Base-by-base conservation (phyloP, 2,888 invertebrate genomes). In the Teleogryllus oceanicus region DNA sequence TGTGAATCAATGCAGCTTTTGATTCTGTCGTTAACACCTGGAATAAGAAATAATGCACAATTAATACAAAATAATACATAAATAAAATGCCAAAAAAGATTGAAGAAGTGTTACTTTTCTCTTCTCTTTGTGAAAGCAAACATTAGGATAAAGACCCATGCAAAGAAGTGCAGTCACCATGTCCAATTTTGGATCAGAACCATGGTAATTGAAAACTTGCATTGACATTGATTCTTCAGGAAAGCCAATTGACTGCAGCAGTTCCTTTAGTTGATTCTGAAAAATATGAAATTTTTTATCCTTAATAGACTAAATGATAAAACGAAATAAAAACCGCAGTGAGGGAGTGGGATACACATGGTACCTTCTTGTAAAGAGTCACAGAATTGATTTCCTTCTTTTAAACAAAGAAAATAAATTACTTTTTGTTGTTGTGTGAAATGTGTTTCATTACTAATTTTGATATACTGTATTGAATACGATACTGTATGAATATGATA, bases 71-170 rank as follows among this genome's bases (percentile, higher is more conserved):
- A 74, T 74, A 74, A 74, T n/a, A 74, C 18, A 11, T 5, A 74
- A 20, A 20, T 20, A n/a, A 74, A 74, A 74, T 74, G 5, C 18
- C 74, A 18, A 74, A n/a, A 5, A 74, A 74, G 10, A 74, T 20
- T n/a, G 12, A 74, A 74, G 13, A 20, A 12, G 74, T 11, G 5
- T 77, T 77, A 77, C 94, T 89, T 97, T 97, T 81, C 99, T 90
- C 86, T 98, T 99, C 82, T 97, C 98, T 86, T 96, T 96, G 86
- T 98, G 96, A 85, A 92, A 93, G 85, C 98, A 98, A 3, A 99
- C 96, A 87, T 99, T 99, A 0, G 99, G 99, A 87, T 99, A 99
- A 0, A 98, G 90, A 0, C 98, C 99, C 90, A 95, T 92, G 83
- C 94, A 94, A 85, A 99, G 90, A 80, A 98, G 89, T 0, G 95